Evolutionary conservation across 2,888 invertebrate genomes (phyloP).

Genomic region (Tenthredo livida): DNA sequence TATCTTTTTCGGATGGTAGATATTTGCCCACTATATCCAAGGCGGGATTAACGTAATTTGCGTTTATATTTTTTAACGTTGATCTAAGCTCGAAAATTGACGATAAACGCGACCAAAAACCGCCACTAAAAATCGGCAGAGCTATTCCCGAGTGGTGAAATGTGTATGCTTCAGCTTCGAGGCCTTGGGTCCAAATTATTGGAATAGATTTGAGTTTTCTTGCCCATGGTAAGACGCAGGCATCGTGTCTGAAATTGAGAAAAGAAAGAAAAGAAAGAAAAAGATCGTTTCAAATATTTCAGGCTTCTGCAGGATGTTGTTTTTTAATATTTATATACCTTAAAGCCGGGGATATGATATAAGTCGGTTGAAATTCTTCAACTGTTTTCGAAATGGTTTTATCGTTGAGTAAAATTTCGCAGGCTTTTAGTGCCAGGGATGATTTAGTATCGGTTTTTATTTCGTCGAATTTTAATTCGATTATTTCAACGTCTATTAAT

Average conservation of each 20-base stretch:
- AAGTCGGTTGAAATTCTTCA: conserved; percentile 70
- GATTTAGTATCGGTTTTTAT: conserved; percentile 55
- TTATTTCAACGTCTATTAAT: conserved; percentile 70
- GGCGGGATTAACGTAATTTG: conserved; percentile 67
- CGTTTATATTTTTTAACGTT: conserved; percentile 62
- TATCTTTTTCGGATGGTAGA: conserved; percentile 61
- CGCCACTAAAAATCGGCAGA: conserved; percentile 68
- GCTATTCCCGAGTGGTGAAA: conserved; percentile 72
- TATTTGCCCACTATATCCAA: conserved; percentile 65
- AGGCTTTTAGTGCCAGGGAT: conserved; percentile 66
- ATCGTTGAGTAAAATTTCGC: conserved; percentile 68
- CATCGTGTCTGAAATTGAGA: conserved; percentile 71
- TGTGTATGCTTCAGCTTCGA: conserved; percentile 71
- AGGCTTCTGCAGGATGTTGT: no score
- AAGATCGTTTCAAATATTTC: not conserved
- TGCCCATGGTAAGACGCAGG: conserved; percentile 73
- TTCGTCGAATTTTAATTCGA: conserved; percentile 61
- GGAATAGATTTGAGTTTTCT: conserved; percentile 70
- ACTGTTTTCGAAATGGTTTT: conserved; percentile 65
- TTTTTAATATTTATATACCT: conserved; percentile 64
- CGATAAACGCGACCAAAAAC: conserved; percentile 66
- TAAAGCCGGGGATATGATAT: conserved; percentile 72
- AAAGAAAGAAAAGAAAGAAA: not conserved
- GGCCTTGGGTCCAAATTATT: conserved; percentile 70
- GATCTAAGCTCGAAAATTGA: conserved; percentile 62